A percentile compares a stretch with the other conserved stretches of the same genome.
These are phyloP conservation scores for Pangasius larnaudii DNA, from an alignment of 2,797 vertebrate genomes.

Conservation along the genomic window DNA sequence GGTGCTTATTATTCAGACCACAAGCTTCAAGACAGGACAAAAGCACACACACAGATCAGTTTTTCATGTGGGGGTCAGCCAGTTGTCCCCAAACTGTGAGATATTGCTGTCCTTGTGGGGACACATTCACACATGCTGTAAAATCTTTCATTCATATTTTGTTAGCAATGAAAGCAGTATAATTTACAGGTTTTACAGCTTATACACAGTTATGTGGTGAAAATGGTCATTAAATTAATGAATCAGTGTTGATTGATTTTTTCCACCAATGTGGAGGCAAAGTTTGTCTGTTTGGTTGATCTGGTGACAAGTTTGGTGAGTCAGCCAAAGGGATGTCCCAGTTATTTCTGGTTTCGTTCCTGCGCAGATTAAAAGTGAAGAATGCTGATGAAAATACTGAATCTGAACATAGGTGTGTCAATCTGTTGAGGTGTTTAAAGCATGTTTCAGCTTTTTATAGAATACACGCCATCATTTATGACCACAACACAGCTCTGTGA, in stretches of 20 bases:
- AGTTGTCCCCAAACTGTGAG: not conserved
- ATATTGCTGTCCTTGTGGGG: not conserved
- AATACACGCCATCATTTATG: not conserved
- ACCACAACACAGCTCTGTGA: not conserved
- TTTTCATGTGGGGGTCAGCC: not conserved
- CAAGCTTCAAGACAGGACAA: slow-evolving; percentile 36
- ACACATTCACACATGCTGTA: slow-evolving; percentile 9
- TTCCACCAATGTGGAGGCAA: not conserved
- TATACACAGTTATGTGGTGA: slow-evolving; percentile 10
- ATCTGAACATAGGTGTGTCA: slow-evolving; percentile 1
- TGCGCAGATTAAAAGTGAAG: not conserved
- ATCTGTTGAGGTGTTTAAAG: not conserved
- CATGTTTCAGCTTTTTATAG: not conserved
- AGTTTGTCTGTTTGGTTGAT: slow-evolving; percentile 1
- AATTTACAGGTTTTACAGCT: slow-evolving; percentile 10
- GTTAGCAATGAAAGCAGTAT: slow-evolving; percentile 20
- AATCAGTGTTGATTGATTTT: slow-evolving; percentile 6
- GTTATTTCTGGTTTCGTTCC: not conserved
- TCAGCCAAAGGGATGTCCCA: not conserved
- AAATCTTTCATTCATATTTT: slow-evolving; percentile 40
- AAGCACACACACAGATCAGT: not conserved
- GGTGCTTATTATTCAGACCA: slow-evolving; percentile 47
- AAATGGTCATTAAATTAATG: slow-evolving; percentile 10
- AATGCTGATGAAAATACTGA: not conserved
- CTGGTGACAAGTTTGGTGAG: slow-evolving; percentile 1